Evolutionary conservation across 2,797 vertebrate genomes (phyloP), one percentile per base, ranked within the genome.

Genomic region (Synanceia verrucosa): DNA sequence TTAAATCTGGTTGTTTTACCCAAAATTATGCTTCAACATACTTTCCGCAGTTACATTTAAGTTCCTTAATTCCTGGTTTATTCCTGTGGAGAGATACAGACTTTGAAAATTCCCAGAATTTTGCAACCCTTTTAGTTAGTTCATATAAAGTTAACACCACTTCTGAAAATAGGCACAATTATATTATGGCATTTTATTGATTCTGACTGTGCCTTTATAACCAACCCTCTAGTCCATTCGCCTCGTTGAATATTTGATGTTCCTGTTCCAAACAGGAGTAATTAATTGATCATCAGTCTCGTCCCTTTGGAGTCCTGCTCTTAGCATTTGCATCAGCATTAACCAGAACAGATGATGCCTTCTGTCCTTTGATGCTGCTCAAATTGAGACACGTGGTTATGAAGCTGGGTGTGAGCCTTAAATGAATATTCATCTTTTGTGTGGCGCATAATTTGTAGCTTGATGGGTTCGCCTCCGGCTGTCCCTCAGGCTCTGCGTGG

Each of bases 361-460:
- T 70, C 31, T 56, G 33, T 63, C 23, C 37, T 72, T 63, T 46
- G 48, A 63, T 55, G 52, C 28, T 43, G 37, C 56, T 73, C 24
- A 50, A 41, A 57, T 23, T 57, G 34, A 69, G 16, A 26, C 9
- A 1, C 5, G 10, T 14, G 31, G 13, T 21, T 29, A 43, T 59
- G 18, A 19, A 19, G 64, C 10, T 53, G n/a, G 47, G 39, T 24
- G 33, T 34, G 43, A 64, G 50, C n/a, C 29, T 23, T 39, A 10
- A 31, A 65, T 70, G 26, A 70, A 53, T 50, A 63, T 63, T 78
- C 16, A 75, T 14, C n/a, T 62, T n/a, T 60, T 70, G 33, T 70
- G 33, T 37, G 39, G 28, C 1, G 2, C 61, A 50, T 65, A 5
- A 63, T 79, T 43, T 58, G 44, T 48, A 1, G 5, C 10, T 62